Evolutionary conservation across 2,113 vertebrate species (phyloP).

Genomic region (Cebus imitator): DNA sequence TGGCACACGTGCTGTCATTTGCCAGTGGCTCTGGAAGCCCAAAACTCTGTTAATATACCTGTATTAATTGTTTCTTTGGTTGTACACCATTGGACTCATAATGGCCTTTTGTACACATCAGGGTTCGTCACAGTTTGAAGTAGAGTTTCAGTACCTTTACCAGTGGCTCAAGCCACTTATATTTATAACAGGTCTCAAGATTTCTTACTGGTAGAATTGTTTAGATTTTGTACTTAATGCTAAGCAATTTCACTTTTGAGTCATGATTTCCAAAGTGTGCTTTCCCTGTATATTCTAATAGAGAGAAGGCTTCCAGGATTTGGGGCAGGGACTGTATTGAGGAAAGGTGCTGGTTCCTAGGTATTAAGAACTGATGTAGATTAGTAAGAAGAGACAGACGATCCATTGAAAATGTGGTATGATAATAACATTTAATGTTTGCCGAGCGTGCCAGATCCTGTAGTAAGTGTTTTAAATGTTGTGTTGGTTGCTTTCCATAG

Average conservation of each 20-base stretch:
- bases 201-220: neutral
- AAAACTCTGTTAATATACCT: neutral
- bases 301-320: neutral
- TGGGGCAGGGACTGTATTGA: neutral
- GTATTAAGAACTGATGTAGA: neutral
- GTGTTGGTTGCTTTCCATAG: neutral
- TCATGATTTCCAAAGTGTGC: neutral
- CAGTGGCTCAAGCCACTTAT: neutral
- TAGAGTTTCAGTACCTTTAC: constrained; percentile 5
- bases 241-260: neutral
- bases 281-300: neutral
- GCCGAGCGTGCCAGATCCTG: neutral
- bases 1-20: neutral
- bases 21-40: neutral
- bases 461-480: neutral
- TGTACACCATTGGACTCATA: neutral
- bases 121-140: neutral
- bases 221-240: neutral
- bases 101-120: neutral
- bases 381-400: neutral
- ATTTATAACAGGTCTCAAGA: neutral
- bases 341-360: neutral
- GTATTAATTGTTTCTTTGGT: neutral
- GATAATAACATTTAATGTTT: neutral
- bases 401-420: neutral